Percentiles rank a stretch among this genome's conserved stretches.
These are phyloP conservation scores for Orchestes rusci DNA, from an alignment of 2,888 invertebrate species.

Conservation along the genomic window DNA sequence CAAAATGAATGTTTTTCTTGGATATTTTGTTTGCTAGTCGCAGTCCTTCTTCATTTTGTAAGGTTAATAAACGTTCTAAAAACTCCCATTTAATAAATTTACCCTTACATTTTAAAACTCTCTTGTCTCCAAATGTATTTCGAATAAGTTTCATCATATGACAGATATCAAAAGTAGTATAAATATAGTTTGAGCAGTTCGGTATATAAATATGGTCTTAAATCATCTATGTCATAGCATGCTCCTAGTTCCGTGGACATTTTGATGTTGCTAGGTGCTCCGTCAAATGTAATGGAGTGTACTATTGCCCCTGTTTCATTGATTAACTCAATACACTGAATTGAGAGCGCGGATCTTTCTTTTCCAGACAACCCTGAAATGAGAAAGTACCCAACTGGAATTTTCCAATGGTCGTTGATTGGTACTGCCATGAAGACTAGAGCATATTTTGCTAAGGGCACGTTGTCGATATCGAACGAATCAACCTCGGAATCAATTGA, in stretches of 20 bases:
- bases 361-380: constrained; percentile 20
- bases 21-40: constrained; percentile 10
- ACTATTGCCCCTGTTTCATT: constrained; percentile 16
- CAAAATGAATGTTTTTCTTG: constrained; percentile 15
- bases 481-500: constrained; percentile 2
- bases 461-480: not conserved
- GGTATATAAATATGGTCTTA: constrained; percentile 3
- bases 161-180: constrained; percentile 16
- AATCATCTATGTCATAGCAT: constrained; percentile 7
- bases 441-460: constrained; percentile 3
- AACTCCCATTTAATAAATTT: constrained; percentile 4
- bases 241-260: constrained; percentile 21
- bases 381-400: constrained; percentile 25
- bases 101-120: constrained; percentile 12
- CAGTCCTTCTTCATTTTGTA: constrained; percentile 9
- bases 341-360: constrained; percentile 15
- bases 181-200: not conserved
- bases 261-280: constrained; percentile 17
- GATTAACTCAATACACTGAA: constrained; percentile 4
- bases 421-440: constrained; percentile 26
- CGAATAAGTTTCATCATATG: constrained; percentile 32
- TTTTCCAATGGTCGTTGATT: constrained; percentile 17
- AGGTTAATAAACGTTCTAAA: constrained; percentile 2
- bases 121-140: constrained; percentile 28
- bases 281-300: constrained; percentile 23